A percentile compares a stretch with the other conserved stretches of the same genome.
Evolutionary conservation across 2,113 vertebrate species (phyloP).

Genomic region (Phodopus roborovskii): DNA sequence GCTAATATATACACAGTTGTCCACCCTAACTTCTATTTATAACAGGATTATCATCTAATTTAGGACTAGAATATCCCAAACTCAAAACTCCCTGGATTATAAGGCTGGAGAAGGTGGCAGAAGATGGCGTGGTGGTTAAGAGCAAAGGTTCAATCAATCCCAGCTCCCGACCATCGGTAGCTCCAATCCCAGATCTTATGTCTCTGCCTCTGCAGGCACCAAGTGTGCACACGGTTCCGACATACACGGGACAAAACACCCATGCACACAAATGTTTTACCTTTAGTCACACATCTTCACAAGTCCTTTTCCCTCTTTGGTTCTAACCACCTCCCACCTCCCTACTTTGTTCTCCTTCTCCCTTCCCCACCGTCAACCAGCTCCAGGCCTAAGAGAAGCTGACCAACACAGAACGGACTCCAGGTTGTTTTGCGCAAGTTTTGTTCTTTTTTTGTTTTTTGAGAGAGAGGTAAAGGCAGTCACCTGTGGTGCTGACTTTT

Average conservation of each 20-base stretch:
- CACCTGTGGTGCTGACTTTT: slow-evolving; percentile 90
- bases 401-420: neutral
- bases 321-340: neutral
- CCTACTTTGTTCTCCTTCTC: too few species aligned
- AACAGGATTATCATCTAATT: neutral
- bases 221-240: neutral
- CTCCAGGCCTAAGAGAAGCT: neutral
- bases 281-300: too few species aligned
- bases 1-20: neutral
- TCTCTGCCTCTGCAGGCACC: neutral
- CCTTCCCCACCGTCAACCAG: neutral
- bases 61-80: neutral
- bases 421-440: too few species aligned
- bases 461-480: slow-evolving; percentile 63
- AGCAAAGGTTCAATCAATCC: neutral
- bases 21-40: slow-evolving; percentile 24
- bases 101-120: neutral
- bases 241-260: neutral
- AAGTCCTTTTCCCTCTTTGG: neutral
- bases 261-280: neutral
- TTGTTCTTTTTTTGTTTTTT: neutral
- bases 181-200: neutral
- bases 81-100: neutral
- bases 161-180: neutral
- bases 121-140: neutral